Evolutionary conservation across 2,888 invertebrate species (phyloP).

Genomic region (Dicroscelio sp.): DNA sequence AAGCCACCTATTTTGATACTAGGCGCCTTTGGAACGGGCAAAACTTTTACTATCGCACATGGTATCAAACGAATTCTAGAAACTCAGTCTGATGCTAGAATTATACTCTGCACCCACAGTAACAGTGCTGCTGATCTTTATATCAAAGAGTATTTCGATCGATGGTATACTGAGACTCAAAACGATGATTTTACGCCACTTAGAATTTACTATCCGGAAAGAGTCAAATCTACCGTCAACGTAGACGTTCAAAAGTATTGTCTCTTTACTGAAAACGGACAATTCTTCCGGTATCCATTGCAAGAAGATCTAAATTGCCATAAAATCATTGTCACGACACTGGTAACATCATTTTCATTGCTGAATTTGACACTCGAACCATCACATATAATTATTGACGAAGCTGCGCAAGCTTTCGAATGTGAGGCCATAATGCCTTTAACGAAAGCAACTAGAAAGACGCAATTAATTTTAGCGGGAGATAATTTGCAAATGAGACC

Average conservation of each 20-base stretch:
- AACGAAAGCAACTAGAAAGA: constrained; percentile 94
- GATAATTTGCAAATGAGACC: constrained; percentile 97
- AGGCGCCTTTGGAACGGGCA: constrained; percentile 97
- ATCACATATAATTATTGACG: constrained; percentile 96
- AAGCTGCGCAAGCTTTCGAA: constrained; percentile 97
- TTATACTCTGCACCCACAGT: constrained; percentile 96
- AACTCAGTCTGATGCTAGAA: constrained; percentile 94
- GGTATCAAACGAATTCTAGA: constrained; percentile 90
- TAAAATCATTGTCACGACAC: constrained; percentile 94
- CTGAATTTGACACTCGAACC: constrained; percentile 94
- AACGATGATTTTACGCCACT: constrained; percentile 93
- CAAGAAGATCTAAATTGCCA: constrained; percentile 94
- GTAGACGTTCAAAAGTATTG: constrained; percentile 93
- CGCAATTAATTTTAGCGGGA: constrained; percentile 96
- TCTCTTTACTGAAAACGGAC: constrained; percentile 93
- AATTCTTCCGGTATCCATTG: constrained; percentile 93
- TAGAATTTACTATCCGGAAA: constrained; percentile 95
- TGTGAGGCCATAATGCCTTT: constrained; percentile 96
- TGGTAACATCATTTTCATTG: constrained; percentile 95
- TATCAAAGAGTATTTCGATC: constrained; percentile 96
- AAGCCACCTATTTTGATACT: constrained; percentile 95
- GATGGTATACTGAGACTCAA: constrained; percentile 94
- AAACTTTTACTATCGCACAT: constrained; percentile 96
- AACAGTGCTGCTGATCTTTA: constrained; percentile 97
- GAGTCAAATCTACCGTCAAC: constrained; percentile 95